A percentile compares a stretch with the other conserved stretches of the same genome.
Evolutionary conservation across 2,113 vertebrate genomes (phyloP).

Genomic region (Cololabis saira): DNA sequence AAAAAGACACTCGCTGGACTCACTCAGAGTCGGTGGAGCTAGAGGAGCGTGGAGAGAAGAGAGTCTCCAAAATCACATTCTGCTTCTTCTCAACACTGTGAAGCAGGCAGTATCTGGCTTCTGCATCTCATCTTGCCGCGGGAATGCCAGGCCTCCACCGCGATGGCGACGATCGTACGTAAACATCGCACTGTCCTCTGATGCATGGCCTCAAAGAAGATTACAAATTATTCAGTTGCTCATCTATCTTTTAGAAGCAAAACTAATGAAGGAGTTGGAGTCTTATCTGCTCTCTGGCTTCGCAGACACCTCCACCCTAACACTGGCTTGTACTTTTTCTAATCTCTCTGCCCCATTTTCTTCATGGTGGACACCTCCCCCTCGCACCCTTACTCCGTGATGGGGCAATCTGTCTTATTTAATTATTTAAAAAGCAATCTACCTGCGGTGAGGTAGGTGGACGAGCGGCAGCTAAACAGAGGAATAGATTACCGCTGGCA

Average conservation of each 20-base stretch:
- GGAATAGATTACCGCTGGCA: conserved; percentile 36
- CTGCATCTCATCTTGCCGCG: conserved; percentile 26
- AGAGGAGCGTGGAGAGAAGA: conserved; percentile 8
- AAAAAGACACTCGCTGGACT: background rate
- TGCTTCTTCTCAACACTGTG: conserved; percentile 39
- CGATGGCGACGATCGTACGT: conserved; percentile 47
- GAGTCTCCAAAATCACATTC: conserved; percentile 9
- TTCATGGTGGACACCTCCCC: conserved; percentile 32
- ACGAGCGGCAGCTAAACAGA: conserved; percentile 19
- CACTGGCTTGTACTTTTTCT: conserved; percentile 52
- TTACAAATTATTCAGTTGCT: conserved; percentile 56
- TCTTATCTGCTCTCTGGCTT: conserved; percentile 35
- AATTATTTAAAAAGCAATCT: conserved; percentile 82
- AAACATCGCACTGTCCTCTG: conserved; percentile 48
- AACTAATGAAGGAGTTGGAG: conserved; percentile 54
- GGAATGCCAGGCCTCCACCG: conserved; percentile 26
- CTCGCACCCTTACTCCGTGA: conserved; percentile 40
- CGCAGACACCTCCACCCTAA: conserved; percentile 37
- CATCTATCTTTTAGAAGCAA: conserved; percentile 57
- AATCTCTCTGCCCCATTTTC: conserved; percentile 58
- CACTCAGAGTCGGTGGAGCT: conserved; percentile 4
- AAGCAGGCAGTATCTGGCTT: conserved; percentile 29
- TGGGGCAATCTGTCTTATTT: conserved; percentile 72
- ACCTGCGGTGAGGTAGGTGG: conserved; percentile 52
- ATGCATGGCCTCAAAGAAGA: conserved; percentile 45